Conservation (phyloP, 2,888 invertebrate species). For the Xestia rhomboidea region DNA sequence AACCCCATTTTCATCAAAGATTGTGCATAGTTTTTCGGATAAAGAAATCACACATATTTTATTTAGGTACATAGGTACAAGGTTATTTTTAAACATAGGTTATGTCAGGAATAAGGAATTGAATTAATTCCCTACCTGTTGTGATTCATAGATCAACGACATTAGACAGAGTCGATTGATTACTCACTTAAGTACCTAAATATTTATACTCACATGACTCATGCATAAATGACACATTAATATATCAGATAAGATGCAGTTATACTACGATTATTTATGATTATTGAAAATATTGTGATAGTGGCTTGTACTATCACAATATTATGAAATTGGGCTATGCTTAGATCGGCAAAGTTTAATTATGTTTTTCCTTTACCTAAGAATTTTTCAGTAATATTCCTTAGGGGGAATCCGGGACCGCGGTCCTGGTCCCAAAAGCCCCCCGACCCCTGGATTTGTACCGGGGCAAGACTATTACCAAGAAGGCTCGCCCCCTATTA, state of each 20-base stretch:
- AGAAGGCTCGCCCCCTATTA: too few species aligned
- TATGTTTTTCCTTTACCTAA: too few species aligned
- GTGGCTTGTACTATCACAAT: too few species aligned
- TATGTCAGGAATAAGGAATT: background rate
- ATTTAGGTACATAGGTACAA: too few species aligned
- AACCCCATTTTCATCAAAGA: background rate
- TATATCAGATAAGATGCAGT: slow-evolving; percentile 9
- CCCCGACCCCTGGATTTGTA: too few species aligned
- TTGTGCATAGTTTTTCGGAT: background rate
- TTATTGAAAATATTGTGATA: background rate
- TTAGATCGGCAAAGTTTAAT: background rate
- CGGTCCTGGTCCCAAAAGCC: too few species aligned
- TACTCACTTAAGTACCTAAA: background rate
- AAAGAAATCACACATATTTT: background rate
- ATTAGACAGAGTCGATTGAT: background rate
- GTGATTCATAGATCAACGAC: slow-evolving; percentile 2
- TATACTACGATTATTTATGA: background rate
- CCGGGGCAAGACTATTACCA: too few species aligned
- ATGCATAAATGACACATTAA: slow-evolving; percentile 8
- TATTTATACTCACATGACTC: background rate
- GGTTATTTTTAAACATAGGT: background rate
- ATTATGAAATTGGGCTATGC: background rate
- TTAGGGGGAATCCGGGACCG: too few species aligned
- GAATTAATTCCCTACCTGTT: background rate
- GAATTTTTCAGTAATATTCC: too few species aligned